Percentiles rank a stretch among this genome's conserved stretches.
These are phyloP conservation scores for Rhyacophila evoluta DNA, from an alignment of 2,888 invertebrate genomes.

Conservation along the genomic window DNA sequence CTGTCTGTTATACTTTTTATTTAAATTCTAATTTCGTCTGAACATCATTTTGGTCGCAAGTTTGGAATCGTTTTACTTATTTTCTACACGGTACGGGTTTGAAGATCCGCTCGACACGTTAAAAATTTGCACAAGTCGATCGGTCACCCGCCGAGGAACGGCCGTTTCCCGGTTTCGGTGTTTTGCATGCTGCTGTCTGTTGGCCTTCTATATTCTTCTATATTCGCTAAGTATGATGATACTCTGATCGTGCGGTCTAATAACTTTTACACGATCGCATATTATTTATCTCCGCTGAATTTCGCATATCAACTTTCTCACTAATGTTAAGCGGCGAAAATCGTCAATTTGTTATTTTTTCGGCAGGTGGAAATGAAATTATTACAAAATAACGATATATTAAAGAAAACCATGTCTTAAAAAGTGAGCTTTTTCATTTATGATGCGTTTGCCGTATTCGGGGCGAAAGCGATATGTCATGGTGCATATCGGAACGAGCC, in stretches of 20 bases:
- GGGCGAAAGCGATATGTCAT: neutral
- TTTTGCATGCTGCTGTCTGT: conserved; percentile 55
- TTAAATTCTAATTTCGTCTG: conserved; percentile 57
- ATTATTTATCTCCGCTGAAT: conserved; percentile 27
- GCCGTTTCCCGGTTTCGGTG: conserved; percentile 53
- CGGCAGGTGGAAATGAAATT: conserved; percentile 28
- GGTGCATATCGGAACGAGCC: neutral
- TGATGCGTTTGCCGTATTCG: neutral
- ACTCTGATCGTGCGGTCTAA: conserved; percentile 43
- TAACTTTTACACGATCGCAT: conserved; percentile 36
- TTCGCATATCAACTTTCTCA: conserved; percentile 1
- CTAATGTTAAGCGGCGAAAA: conserved; percentile 16
- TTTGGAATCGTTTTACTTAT: conserved; percentile 56
- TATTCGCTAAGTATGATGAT: conserved; percentile 47
- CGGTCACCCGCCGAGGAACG: conserved; percentile 49
- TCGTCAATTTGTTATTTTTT: conserved; percentile 20
- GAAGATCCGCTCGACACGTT: conserved; percentile 54
- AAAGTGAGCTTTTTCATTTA: conserved; percentile 48
- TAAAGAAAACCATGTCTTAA: conserved; percentile 34
- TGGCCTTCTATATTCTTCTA: conserved; percentile 55
- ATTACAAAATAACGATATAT: neutral
- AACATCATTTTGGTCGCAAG: conserved; percentile 56
- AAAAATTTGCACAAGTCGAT: conserved; percentile 45
- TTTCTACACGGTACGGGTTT: conserved; percentile 51
- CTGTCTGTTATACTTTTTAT: conserved; percentile 58